Percentiles rank a stretch among this genome's conserved stretches.
Conservation (phyloP, 1,140 invertebrate species). For the Frieseomelitta varia region DNA sequence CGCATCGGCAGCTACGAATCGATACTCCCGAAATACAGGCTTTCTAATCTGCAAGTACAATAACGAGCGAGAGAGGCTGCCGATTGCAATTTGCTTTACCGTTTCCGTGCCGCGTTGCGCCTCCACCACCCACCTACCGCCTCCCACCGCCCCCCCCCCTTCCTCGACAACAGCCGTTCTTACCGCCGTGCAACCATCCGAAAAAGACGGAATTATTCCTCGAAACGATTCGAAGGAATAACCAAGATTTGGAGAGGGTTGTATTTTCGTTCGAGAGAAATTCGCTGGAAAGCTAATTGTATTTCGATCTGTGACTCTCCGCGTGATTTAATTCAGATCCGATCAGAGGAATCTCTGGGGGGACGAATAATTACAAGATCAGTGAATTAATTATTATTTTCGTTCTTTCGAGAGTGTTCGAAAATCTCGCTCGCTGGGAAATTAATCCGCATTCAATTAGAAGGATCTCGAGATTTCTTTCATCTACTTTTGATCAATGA, state of each 20-base stretch:
- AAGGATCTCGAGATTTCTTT: no score
- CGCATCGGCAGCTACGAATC: conserved; percentile 19
- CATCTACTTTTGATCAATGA: no score
- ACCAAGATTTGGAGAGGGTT: neutral
- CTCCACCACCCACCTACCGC: neutral
- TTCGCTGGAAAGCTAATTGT: neutral
- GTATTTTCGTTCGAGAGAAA: neutral
- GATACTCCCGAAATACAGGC: conserved; percentile 28
- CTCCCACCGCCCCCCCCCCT: neutral
- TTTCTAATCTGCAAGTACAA: conserved; percentile 50
- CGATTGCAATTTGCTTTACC: conserved; percentile 24
- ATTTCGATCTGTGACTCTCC: neutral
- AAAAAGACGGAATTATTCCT: neutral
- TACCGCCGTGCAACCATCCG: neutral
- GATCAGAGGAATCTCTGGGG: neutral
- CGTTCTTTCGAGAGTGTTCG: neutral
- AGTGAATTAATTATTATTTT: neutral
- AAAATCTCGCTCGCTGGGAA: neutral
- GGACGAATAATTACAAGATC: neutral
- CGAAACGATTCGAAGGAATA: neutral
- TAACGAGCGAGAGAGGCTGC: conserved; percentile 6
- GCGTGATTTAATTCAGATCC: neutral
- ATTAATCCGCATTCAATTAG: neutral
- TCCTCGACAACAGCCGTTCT: neutral
- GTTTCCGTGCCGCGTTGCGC: conserved; percentile 6